phyloP scores from a whole-genome alignment of 2,797 vertebrate genomes.

The Rhyacichthys aspro region DNA sequence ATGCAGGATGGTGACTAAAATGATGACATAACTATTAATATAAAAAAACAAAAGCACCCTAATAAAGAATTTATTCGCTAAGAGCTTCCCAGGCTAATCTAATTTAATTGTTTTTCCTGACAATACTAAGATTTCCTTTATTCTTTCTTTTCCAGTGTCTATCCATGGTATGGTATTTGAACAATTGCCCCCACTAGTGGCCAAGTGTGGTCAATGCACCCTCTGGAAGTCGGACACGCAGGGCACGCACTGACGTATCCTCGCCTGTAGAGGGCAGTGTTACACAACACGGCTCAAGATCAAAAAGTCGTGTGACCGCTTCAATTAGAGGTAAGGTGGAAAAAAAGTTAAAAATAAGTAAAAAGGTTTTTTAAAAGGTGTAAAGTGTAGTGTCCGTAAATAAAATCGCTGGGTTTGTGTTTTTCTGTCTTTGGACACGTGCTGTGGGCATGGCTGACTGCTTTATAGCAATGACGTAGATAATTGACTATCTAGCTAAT shows the following conservation, averaged over 20 bases:
- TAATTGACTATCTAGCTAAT: conserved; percentile 38
- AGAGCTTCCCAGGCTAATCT: no score
- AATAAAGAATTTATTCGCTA: no score
- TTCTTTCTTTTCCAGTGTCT: no score
- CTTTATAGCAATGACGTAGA: conserved; percentile 6
- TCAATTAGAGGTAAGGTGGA: no score
- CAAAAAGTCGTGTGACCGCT: rapidly evolving
- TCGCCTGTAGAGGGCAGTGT: conserved; percentile 39
- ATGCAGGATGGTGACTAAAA: no score
- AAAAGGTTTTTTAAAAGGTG: conserved; percentile 8
- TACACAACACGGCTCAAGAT: background rate
- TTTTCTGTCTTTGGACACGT: conserved; percentile 1
- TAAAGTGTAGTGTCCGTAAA: background rate
- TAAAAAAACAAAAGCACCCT: no score
- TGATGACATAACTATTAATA: no score
- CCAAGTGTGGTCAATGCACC: background rate
- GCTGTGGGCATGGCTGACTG: no score
- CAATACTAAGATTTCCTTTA: no score
- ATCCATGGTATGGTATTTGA: no score
- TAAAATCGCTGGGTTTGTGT: background rate
- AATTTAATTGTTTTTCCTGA: no score
- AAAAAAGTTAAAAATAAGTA: no score
- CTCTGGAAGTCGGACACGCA: rapidly evolving
- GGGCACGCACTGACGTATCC: background rate
- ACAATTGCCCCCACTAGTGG: conserved; percentile 14